These are phyloP conservation scores for Channa striata DNA, from an alignment of 2,797 vertebrate genomes.

Conservation along the genomic window DNA sequence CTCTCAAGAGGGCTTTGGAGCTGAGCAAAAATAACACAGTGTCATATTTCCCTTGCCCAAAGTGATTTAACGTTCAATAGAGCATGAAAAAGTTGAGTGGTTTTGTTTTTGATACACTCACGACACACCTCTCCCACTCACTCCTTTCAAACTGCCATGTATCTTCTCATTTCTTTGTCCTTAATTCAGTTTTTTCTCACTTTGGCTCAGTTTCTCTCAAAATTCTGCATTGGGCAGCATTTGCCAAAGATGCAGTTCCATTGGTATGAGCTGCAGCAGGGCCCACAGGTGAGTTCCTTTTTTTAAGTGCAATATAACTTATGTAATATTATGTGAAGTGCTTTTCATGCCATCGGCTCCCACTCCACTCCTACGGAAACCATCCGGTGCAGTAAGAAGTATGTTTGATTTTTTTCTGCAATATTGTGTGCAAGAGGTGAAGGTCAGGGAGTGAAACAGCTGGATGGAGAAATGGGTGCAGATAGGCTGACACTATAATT, in stretches of 20 bases:
- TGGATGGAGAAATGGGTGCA: conserved; percentile 44
- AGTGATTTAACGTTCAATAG: conserved; percentile 65
- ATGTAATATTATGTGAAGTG: conserved; percentile 43
- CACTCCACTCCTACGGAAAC: conserved; percentile 28
- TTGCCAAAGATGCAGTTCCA: conserved; percentile 24
- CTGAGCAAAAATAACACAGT: conserved; percentile 58
- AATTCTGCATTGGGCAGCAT: conserved; percentile 9
- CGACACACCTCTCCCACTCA: conserved; percentile 46
- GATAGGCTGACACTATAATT: conserved; percentile 61
- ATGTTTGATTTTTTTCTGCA: conserved; percentile 19
- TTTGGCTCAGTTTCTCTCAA: conserved; percentile 4
- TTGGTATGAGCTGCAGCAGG: conserved; percentile 17
- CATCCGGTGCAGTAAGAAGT: conserved; percentile 42
- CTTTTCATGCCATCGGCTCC: conserved; percentile 54
- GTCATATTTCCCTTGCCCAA: conserved; percentile 57
- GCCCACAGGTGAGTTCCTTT: conserved; percentile 35
- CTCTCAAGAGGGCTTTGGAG: conserved; percentile 42
- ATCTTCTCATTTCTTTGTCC: conserved; percentile 22
- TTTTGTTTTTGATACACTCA: conserved; percentile 63
- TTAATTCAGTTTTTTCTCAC: conserved; percentile 18
- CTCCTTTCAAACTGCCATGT: conserved; percentile 7
- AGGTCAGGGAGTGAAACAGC: conserved; percentile 48
- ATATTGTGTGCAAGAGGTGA: conserved; percentile 23
- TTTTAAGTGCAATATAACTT: conserved; percentile 28
- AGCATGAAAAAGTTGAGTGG: conserved; percentile 46